Conservation (phyloP, 2,888 invertebrate species). For the Cryptosula pallasiana region DNA sequence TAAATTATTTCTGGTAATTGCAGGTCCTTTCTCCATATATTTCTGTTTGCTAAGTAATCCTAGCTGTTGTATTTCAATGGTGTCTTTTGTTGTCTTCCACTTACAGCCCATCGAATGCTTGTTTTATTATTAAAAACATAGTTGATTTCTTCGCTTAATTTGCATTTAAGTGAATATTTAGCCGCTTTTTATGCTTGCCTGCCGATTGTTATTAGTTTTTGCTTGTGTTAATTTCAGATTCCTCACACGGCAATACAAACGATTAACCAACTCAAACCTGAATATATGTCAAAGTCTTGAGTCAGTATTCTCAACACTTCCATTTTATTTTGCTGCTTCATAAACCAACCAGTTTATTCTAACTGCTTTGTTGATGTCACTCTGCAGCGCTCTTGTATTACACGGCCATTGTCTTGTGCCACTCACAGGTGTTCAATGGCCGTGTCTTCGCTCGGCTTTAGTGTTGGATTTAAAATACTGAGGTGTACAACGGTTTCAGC, state of each 20-base stretch:
- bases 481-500: not conserved
- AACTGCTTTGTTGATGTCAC: conserved; percentile 11
- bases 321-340: conserved; percentile 8
- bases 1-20: too few relatives aligned
- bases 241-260: not conserved
- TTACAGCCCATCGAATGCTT: too few relatives aligned
- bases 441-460: not conserved
- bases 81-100: too few relatives aligned
- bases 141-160: too few relatives aligned
- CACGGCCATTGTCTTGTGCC: not conserved
- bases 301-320: conserved; percentile 7
- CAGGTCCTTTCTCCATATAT: too few relatives aligned
- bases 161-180: too few relatives aligned
- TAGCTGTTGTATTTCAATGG: too few relatives aligned
- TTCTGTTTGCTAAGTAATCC: too few relatives aligned
- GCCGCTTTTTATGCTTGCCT: not conserved
- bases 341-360: conserved; percentile 7
- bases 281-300: not conserved
- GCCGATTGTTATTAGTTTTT: not conserved
- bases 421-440: not conserved
- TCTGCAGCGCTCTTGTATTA: not conserved
- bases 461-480: not conserved
- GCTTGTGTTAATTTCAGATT: conserved; percentile 21
- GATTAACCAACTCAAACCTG: conserved; percentile 14
- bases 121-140: too few relatives aligned